Conservation (phyloP, 1,140 invertebrate genomes). For the Saccostrea cuccullata region DNA sequence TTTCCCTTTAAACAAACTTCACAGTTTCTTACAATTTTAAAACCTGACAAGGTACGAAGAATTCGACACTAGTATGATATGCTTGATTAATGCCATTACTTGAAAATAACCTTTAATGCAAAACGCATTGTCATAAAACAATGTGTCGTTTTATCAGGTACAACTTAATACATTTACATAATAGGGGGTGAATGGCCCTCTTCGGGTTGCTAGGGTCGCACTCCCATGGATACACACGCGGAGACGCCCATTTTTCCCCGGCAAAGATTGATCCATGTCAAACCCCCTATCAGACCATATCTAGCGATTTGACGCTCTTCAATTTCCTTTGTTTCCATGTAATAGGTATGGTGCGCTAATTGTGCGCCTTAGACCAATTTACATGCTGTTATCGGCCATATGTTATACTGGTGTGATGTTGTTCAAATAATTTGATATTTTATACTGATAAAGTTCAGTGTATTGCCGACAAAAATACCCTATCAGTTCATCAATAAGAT, state of each 20-base stretch:
- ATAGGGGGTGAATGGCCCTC: neutral
- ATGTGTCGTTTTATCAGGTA: conserved; percentile 11
- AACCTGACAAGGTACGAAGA: conserved; percentile 15
- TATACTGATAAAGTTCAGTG: conserved; percentile 20
- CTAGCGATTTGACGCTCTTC: conserved; percentile 29
- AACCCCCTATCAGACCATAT: conserved; percentile 1
- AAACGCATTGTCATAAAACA: conserved; percentile 24
- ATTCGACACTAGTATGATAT: conserved; percentile 28
- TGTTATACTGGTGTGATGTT: neutral
- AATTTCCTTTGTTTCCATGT: conserved; percentile 16
- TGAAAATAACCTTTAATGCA: neutral
- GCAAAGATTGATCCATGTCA: conserved; percentile 22
- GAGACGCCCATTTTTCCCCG: neutral
- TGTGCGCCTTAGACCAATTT: neutral
- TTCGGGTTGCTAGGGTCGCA: neutral
- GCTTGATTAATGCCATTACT: neutral
- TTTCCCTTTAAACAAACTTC: conserved; percentile 27
- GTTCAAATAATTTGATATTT: conserved; percentile 37
- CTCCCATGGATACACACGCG: conserved; percentile 7
- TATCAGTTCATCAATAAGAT: neutral
- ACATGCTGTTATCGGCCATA: conserved; percentile 1
- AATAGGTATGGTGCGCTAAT: conserved; percentile 9
- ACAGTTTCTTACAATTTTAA: neutral
- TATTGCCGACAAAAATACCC: neutral
- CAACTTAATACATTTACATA: neutral